A percentile compares a stretch with the other conserved stretches of the same genome.
phyloP scores from a whole-genome alignment of 2,797 vertebrate species.

The Enteromius radiatus region DNA sequence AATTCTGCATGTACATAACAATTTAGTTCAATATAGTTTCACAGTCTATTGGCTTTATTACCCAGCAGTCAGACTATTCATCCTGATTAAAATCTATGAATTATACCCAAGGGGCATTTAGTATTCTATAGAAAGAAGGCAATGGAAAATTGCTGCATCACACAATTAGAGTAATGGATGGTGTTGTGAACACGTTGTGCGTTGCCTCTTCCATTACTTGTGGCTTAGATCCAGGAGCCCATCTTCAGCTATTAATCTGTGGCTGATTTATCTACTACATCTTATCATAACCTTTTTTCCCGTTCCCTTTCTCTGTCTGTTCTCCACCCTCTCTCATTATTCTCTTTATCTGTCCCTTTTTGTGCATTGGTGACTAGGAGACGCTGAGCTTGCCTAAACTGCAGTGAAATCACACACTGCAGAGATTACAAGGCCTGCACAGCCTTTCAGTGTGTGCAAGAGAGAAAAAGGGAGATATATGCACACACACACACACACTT shows the following conservation, averaged over 20 bases:
- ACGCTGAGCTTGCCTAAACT: constrained; percentile 77
- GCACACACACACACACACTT: neutral
- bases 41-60: neutral
- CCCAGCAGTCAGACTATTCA: neutral
- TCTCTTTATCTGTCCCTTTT: constrained; percentile 35
- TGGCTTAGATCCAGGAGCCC: constrained; percentile 48
- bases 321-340: neutral
- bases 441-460: constrained; percentile 50
- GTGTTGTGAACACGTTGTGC: constrained; percentile 23
- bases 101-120: constrained; percentile 3
- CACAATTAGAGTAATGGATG: constrained; percentile 49
- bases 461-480: neutral
- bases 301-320: neutral
- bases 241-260: constrained; percentile 44
- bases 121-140: constrained; percentile 3
- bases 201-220: constrained; percentile 28
- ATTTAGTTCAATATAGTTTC: neutral
- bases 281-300: constrained; percentile 1
- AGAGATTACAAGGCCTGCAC: constrained; percentile 69
- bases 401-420: constrained; percentile 77
- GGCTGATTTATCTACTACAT: constrained; percentile 28
- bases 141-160: constrained; percentile 44
- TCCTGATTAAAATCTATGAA: neutral
- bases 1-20: neutral
- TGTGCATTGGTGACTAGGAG: constrained; percentile 67